Base-by-base conservation (phyloP, 2,113 vertebrate genomes). In the Mormyrus iriodes region DNA sequence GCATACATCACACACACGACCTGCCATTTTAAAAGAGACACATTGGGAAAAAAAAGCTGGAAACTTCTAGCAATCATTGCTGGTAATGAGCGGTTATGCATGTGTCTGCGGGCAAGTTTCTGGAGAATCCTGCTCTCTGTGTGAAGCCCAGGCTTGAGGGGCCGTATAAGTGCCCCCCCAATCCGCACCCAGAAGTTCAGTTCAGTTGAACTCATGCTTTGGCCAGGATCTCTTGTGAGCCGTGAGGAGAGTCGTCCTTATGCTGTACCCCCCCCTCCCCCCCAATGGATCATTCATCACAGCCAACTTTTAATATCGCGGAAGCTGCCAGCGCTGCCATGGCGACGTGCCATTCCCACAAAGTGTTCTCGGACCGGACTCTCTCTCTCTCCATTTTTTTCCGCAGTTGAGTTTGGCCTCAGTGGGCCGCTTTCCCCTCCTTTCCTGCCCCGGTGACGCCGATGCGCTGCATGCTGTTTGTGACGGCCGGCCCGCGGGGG, bases 281-380 rank as follows among this genome's bases (percentile, higher is more conserved):
- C 27, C 61, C 73, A 44, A 27, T 52, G n/a, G 85, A 46, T 53
- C 89, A 91, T 91, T 90, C 87, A 90, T 92, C 91, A 91, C 86
- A 90, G 90, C 90, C 88, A 89, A 91, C 88, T 91, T 92, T 90
- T 91, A 92, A 91, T 93, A 91, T 91, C 90, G 39, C n/a, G 89
- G 84, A 88, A 92, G 91, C 90, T 91, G 91, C 91, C 93, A 93
- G 91, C 61, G 91, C 90, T 92, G 42, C 91, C 90, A 93, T 93
- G 90, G 91, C 89, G 93, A 93, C 90, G 39, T 46, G 65, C 84
- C 61, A 85, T 90, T 91, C 82, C 49, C 90, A 91, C 88, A 86
- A 91, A 90, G 87, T 27, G 79, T 73, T 89, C 87, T 69, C 87
- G 48, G 42, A 83, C 79, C 61, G 42, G 84, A 86, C 51, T 61